Evolutionary conservation across 2,113 vertebrate species (phyloP).

Genomic region (Stegostoma tigrinum): DNA sequence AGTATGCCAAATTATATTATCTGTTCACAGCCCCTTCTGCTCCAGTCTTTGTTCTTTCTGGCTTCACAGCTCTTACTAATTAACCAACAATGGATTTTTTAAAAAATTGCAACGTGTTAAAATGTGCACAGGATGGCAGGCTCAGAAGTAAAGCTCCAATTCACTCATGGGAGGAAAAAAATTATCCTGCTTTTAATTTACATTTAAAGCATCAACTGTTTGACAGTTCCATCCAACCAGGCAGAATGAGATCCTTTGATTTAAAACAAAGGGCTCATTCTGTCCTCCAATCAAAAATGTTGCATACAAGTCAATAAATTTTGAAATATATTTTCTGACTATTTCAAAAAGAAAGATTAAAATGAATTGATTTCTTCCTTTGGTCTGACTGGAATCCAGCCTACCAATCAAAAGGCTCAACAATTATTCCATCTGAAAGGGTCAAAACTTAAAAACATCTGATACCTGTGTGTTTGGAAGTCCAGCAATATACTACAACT

Average conservation of each 20-base stretch:
- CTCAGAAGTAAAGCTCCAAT: neutral
- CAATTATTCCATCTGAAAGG: no score
- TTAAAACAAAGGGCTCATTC: neutral
- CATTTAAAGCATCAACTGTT: neutral
- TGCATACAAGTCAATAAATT: neutral
- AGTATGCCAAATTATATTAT: neutral
- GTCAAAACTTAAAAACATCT: neutral
- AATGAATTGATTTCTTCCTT: neutral
- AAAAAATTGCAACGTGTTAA: neutral
- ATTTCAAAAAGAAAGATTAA: neutral
- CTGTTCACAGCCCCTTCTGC: neutral
- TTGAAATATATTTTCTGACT: neutral
- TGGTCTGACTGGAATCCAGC: neutral
- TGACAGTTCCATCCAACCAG: neutral
- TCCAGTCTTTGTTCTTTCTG: neutral
- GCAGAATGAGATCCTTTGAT: neutral
- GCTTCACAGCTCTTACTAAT: neutral
- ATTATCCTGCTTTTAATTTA: neutral
- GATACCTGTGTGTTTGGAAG: neutral
- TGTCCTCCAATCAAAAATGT: neutral
- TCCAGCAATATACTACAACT: neutral
- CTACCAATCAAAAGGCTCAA: neutral
- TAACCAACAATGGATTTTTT: constrained; percentile 22
- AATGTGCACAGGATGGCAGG: neutral
- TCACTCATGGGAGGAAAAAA: neutral